phyloP scores from a whole-genome alignment of 1,140 invertebrate species.

The Pemphigus obesinymphae region DNA sequence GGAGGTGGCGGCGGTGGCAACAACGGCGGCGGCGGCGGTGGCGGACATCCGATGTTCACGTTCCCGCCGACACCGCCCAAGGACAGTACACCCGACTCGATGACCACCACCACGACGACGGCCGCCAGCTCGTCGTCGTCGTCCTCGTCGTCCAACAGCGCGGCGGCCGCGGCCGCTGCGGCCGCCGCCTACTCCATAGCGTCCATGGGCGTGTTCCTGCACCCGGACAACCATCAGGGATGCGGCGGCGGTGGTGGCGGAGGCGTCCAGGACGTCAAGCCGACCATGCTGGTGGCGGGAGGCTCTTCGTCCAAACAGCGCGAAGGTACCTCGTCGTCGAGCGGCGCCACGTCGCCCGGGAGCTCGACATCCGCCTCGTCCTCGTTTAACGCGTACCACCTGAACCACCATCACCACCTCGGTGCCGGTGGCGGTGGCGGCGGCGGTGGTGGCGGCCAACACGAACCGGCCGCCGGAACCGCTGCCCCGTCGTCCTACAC shows the following conservation, averaged over 20 bases:
- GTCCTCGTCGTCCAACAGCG: conserved; percentile 45
- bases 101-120: conserved; percentile 44
- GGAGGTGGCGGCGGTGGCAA: neutral
- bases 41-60: conserved; percentile 46
- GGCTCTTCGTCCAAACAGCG: conserved; percentile 45
- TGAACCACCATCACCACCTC: conserved; percentile 45
- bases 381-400: conserved; percentile 41
- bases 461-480: conserved; percentile 41
- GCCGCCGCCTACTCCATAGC: conserved; percentile 42
- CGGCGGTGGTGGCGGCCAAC: conserved; percentile 43
- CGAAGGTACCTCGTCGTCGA: conserved; percentile 46
- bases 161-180: conserved; percentile 45
- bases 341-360: conserved; percentile 30
- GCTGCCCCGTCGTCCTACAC: conserved; percentile 36
- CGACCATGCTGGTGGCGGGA: conserved; percentile 42
- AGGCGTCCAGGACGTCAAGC: conserved; percentile 45
- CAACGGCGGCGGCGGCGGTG: conserved; percentile 6
- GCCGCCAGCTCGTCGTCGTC: conserved; percentile 43
- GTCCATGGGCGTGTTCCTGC: conserved; percentile 47
- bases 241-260: conserved; percentile 20
- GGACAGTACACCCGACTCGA: conserved; percentile 46
- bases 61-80: conserved; percentile 47
- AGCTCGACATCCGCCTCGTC: conserved; percentile 34
- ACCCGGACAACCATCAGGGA: conserved; percentile 45
- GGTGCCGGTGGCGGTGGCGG: conserved; percentile 34